Conservation (phyloP, 2,888 invertebrate genomes). For the Tortrix viridana region DNA sequence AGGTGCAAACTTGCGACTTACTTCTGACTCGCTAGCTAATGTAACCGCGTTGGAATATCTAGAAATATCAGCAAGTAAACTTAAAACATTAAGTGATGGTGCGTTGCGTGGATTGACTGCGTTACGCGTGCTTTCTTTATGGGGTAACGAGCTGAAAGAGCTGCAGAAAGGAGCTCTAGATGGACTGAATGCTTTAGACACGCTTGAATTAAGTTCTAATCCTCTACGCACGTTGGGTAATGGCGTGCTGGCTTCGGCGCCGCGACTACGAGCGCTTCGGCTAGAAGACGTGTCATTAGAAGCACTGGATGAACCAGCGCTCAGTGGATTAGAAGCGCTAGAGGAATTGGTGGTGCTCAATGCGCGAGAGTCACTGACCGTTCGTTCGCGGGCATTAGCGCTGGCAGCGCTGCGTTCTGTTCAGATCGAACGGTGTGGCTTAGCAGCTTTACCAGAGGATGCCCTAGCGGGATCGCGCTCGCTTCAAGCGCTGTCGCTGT, state of each 20-base stretch:
- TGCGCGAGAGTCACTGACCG: slow-evolving; percentile 7
- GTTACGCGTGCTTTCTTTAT: slow-evolving; percentile 19
- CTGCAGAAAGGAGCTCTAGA: slow-evolving; percentile 13
- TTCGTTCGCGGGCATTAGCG: slow-evolving; percentile 52
- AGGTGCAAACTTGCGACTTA: slow-evolving; percentile 16
- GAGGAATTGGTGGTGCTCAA: slow-evolving; percentile 9
- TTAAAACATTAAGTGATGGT: slow-evolving; percentile 6
- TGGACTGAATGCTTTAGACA: slow-evolving; percentile 11
- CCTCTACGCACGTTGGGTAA: slow-evolving; percentile 19
- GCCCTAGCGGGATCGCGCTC: slow-evolving; percentile 5
- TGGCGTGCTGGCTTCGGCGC: slow-evolving; percentile 14
- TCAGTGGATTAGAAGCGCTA: slow-evolving; percentile 9
- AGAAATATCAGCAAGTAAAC: slow-evolving; percentile 21
- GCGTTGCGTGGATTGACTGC: slow-evolving; percentile 4
- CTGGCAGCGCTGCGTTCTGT: slow-evolving; percentile 78
- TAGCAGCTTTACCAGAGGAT: slow-evolving; percentile 19
- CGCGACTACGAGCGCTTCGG: slow-evolving; percentile 11
- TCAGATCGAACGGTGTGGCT: slow-evolving; percentile 16
- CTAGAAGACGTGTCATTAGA: slow-evolving; percentile 10
- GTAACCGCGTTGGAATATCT: slow-evolving; percentile 23
- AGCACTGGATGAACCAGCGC: slow-evolving; percentile 11
- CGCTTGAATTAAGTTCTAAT: slow-evolving; percentile 24
- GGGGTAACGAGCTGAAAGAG: slow-evolving; percentile 25
- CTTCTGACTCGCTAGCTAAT: slow-evolving; percentile 6
- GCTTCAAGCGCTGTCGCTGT: slow-evolving; percentile 14